Percentiles rank a stretch among this genome's conserved stretches.
phyloP scores from a whole-genome alignment of 2,797 vertebrate species.

The Amniataba percoides region DNA sequence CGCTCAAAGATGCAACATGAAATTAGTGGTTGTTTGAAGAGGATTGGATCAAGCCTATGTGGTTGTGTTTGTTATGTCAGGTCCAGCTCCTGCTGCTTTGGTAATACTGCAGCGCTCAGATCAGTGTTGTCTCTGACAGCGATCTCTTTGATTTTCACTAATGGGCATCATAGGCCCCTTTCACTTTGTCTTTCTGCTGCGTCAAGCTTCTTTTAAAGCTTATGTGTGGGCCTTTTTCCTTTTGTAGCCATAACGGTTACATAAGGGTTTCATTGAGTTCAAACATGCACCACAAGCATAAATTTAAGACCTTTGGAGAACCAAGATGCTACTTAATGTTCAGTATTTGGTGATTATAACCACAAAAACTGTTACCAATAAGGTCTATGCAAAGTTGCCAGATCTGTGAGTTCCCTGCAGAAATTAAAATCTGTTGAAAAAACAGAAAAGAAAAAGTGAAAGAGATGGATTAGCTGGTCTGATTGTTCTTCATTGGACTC shows the following conservation, averaged over 20 bases:
- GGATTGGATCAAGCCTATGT: constrained; percentile 51
- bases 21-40: constrained; percentile 71
- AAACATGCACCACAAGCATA: neutral
- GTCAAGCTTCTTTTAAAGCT: constrained; percentile 10
- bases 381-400: too few relatives aligned
- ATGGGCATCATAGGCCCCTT: constrained; percentile 26
- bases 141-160: constrained; percentile 54
- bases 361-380: too few relatives aligned
- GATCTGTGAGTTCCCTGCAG: neutral
- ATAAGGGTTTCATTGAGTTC: neutral
- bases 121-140: constrained; percentile 36
- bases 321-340: too few relatives aligned
- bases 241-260: neutral
- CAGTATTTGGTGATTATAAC: too few relatives aligned
- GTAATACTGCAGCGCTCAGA: constrained; percentile 44
- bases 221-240: neutral
- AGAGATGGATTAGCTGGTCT: neutral
- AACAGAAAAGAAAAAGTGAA: neutral
- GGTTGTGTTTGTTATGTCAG: constrained; percentile 66
- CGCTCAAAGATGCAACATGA: constrained; percentile 69
- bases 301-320: too few relatives aligned
- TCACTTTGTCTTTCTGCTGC: constrained; percentile 23
- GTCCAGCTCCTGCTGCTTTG: constrained; percentile 46
- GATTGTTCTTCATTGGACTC: neutral
- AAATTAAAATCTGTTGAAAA: neutral